These are phyloP conservation scores for Acestrorhynchus altus DNA, from an alignment of 2,797 vertebrate species.

Conservation along the genomic window DNA sequence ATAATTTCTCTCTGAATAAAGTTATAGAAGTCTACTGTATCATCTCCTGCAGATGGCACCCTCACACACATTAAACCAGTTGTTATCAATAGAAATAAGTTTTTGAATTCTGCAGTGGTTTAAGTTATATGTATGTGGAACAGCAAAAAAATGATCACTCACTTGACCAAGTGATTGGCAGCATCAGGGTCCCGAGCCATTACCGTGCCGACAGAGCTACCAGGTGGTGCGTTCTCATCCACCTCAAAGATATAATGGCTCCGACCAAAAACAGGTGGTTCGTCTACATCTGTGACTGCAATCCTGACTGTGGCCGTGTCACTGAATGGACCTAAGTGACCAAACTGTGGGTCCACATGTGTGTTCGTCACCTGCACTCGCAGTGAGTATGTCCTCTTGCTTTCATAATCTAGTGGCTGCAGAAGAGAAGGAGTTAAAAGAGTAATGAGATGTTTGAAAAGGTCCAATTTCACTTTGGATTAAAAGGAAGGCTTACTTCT, in stretches of 20 bases:
- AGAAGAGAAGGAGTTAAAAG: constrained; percentile 54
- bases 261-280: constrained; percentile 89
- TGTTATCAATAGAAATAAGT: not conserved
- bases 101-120: not conserved
- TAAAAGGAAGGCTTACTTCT: constrained; percentile 42
- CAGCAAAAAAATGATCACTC: constrained; percentile 63
- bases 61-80: not conserved
- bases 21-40: not conserved
- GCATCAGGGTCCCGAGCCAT: constrained; percentile 90
- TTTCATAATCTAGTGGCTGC: constrained; percentile 95
- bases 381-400: constrained; percentile 87
- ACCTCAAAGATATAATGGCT: constrained; percentile 92
- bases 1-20: not conserved
- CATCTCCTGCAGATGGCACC: not conserved
- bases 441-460: constrained; percentile 20
- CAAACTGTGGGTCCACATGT: constrained; percentile 88
- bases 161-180: constrained; percentile 89
- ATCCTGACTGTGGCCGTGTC: constrained; percentile 90
- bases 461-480: constrained; percentile 13
- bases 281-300: constrained; percentile 89
- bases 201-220: constrained; percentile 90
- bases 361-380: constrained; percentile 92
- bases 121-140: not conserved
- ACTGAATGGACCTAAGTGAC: constrained; percentile 90
- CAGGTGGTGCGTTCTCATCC: constrained; percentile 90